Percentiles rank a stretch among this genome's conserved stretches.
phyloP scores from a whole-genome alignment of 1,140 invertebrate genomes.

The Chironomus tepperi region DNA sequence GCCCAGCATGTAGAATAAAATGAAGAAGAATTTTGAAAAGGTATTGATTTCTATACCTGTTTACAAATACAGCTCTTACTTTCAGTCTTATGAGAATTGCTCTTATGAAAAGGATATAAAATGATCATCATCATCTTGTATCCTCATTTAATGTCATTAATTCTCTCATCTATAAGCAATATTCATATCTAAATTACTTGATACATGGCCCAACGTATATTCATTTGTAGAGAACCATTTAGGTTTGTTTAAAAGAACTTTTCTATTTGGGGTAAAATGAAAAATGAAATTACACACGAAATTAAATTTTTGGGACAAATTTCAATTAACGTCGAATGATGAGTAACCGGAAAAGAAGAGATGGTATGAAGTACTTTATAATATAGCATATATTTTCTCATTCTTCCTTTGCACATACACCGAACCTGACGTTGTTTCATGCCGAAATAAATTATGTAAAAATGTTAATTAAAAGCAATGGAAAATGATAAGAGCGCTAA shows the following conservation, averaged over 20 bases:
- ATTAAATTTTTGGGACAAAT: not conserved
- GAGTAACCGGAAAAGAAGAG: not conserved
- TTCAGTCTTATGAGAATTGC: not conserved
- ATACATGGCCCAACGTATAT: too few relatives aligned
- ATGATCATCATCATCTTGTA: not conserved
- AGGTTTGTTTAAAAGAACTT: too few relatives aligned
- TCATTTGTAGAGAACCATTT: too few relatives aligned
- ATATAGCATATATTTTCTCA: not conserved
- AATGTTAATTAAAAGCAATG: slow-evolving; percentile 21
- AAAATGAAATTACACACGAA: not conserved
- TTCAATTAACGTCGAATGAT: not conserved
- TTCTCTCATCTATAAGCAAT: too few relatives aligned
- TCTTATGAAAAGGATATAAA: not conserved
- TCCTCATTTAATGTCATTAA: slow-evolving; percentile 13
- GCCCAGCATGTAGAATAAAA: too few relatives aligned
- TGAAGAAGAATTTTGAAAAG: too few relatives aligned
- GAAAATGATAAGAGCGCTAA: not conserved
- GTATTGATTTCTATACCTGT: slow-evolving; percentile 11
- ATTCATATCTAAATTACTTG: too few relatives aligned
- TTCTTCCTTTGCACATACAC: too few relatives aligned
- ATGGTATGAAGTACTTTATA: not conserved
- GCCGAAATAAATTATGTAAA: slow-evolving; percentile 20
- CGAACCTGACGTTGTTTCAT: not conserved
- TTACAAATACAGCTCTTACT: not conserved
- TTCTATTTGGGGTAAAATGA: not conserved